These are phyloP conservation scores for Philopotamus ludificatus DNA, from an alignment of 1,140 invertebrate species.

Conservation along the genomic window DNA sequence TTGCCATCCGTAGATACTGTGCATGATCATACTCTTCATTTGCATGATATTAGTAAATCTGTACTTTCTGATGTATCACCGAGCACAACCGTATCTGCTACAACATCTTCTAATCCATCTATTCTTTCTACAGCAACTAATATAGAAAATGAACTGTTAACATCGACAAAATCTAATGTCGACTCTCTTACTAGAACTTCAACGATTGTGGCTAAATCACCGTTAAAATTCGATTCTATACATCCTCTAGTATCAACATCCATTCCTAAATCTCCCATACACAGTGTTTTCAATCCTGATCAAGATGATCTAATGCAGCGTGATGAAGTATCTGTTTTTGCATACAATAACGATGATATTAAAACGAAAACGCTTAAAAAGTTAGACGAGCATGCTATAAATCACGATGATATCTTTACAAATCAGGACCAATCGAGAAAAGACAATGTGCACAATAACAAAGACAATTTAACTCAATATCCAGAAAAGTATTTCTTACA, in stretches of 20 bases:
- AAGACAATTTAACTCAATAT: slow-evolving; percentile 9
- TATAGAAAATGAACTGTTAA: too few relatives aligned
- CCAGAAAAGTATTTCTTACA: slow-evolving; percentile 10
- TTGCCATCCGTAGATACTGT: slow-evolving; percentile 49
- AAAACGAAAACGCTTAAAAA: slow-evolving; percentile 6
- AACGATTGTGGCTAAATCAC: background rate
- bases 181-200: background rate
- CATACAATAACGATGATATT: slow-evolving; percentile 32
- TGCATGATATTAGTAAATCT: slow-evolving; percentile 12
- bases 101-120: background rate
- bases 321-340: slow-evolving; percentile 40
- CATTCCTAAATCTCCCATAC: background rate
- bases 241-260: background rate
- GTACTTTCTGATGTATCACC: background rate
- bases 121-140: too few relatives aligned
- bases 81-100: background rate
- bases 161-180: too few relatives aligned
- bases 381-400: slow-evolving; percentile 7
- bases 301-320: slow-evolving; percentile 40
- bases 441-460: background rate
- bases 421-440: background rate
- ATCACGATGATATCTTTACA: background rate
- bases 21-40: slow-evolving; percentile 45
- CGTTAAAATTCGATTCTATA: background rate
- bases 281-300: too few relatives aligned